Evolutionary conservation across 1,140 invertebrate genomes (phyloP), one percentile per base, ranked within the genome.

Genomic region (Trichoplusia ni): DNA sequence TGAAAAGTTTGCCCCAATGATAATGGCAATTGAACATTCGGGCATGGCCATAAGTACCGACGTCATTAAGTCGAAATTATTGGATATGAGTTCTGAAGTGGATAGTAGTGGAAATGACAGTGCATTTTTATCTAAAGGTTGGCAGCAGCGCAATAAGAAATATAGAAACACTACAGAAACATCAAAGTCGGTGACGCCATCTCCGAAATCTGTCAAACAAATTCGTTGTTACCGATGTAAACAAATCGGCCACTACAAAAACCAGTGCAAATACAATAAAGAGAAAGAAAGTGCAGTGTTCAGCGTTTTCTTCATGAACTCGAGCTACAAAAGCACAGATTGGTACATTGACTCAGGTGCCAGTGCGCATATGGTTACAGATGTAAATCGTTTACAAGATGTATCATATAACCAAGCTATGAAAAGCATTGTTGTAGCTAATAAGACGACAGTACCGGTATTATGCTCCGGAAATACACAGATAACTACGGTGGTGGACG

Each of bases 391-490:
- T 62, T 54, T 46, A 60, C 23, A 16, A 21, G 23, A 60, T 60
- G 27, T 53, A 2, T 46, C 46, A 46, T n/a, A 56, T 18, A 59
- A 21, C 38, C 38, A 37, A 8, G 11, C 8, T n/a, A 11, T 37
- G n/a, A 37, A 37, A 11, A 11, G 11, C 33, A 37, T 31, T 21
- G 29, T 64, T n/a, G 70, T 71, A 9, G 81, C 75, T 19, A 79
- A 82, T 40, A 58, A 72, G 23, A 14, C 46, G 42, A 81, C 53
- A 69, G 58, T 82, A 31, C 27, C 54, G 46, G 73, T 79, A 4
- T 38, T 53, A 16, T 73, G 72, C 60, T 51, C 59, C 5, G 79
- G 74, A 19, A 64, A 82, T 66, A 37, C 71, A 11, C 53, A 11
- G 29, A 69, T 79, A 27, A 51, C 8, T 11, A 67, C 73, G 4